A percentile compares a stretch with the other conserved stretches of the same genome.
Conservation (phyloP, 1,140 invertebrate genomes). For the Brachionus rubens region DNA sequence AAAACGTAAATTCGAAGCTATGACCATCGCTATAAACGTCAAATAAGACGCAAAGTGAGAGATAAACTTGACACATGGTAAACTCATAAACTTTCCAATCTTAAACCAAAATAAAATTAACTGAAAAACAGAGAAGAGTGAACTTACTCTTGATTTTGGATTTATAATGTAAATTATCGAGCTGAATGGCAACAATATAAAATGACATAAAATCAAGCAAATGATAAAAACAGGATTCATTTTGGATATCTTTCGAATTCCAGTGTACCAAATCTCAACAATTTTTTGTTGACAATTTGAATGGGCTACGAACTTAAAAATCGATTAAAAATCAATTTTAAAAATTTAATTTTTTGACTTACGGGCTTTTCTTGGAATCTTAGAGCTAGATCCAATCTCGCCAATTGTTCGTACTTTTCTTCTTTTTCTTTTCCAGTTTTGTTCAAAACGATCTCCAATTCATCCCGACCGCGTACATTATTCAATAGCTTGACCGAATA, state of each 20-base stretch:
- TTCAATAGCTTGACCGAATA: slow-evolving; percentile 57
- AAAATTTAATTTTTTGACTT: not conserved
- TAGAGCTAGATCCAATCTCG: slow-evolving; percentile 56
- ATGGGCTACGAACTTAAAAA: slow-evolving; percentile 48
- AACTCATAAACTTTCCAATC: slow-evolving; percentile 52
- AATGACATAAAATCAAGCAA: slow-evolving; percentile 17
- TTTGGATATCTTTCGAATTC: slow-evolving; percentile 41
- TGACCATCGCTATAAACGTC: slow-evolving; percentile 66
- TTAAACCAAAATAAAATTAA: no score
- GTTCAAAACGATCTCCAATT: slow-evolving; percentile 56
- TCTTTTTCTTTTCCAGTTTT: slow-evolving; percentile 53
- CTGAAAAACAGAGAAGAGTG: no score
- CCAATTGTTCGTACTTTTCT: slow-evolving; percentile 56
- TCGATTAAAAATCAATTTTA: not conserved
- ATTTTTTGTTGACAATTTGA: slow-evolving; percentile 49
- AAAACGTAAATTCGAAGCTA: slow-evolving; percentile 51
- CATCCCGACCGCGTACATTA: slow-evolving; percentile 57
- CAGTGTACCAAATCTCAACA: slow-evolving; percentile 48
- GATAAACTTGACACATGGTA: slow-evolving; percentile 58
- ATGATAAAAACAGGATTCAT: slow-evolving; percentile 34
- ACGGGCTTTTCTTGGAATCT: slow-evolving; percentile 55
- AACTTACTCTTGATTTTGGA: no score
- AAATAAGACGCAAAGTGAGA: slow-evolving; percentile 65
- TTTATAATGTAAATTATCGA: slow-evolving; percentile 21
- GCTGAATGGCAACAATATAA: slow-evolving; percentile 20